phyloP scores from a whole-genome alignment of 2,888 invertebrate genomes.

The Amorpha juglandis region DNA sequence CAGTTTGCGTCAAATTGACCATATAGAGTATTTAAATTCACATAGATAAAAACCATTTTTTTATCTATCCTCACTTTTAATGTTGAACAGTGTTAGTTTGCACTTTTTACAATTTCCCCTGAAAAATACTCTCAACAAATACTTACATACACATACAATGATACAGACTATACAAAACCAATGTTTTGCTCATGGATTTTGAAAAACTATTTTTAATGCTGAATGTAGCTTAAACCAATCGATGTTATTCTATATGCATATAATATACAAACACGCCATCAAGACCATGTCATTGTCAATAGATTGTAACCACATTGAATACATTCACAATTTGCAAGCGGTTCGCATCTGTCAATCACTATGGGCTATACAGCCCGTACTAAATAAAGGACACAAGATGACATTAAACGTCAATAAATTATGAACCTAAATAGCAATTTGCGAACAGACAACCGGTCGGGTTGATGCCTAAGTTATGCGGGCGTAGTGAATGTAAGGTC shows the following conservation, averaged over 20 bases:
- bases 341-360: conserved; percentile 3
- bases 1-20: too few species aligned
- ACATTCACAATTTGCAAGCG: conserved; percentile 10
- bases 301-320: conserved; percentile 3
- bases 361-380: conserved; percentile 13
- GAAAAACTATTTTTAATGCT: too few species aligned
- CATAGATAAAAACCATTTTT: too few species aligned
- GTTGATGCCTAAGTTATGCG: conserved; percentile 39
- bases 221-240: neutral
- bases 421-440: conserved; percentile 23
- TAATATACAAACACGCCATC: conserved; percentile 1
- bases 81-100: too few species aligned
- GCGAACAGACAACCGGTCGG: conserved; percentile 36
- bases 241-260: neutral
- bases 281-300: conserved; percentile 4
- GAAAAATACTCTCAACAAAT: too few species aligned
- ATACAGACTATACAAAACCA: too few species aligned
- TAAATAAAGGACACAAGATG: conserved; percentile 20
- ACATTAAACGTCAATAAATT: conserved; percentile 26
- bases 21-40: too few species aligned
- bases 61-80: too few species aligned
- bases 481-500: conserved; percentile 69
- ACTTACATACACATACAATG: too few species aligned
- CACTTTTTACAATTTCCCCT: too few species aligned
- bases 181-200: too few species aligned